A percentile compares a stretch with the other conserved stretches of the same genome.
Evolutionary conservation across 2,113 vertebrate genomes (phyloP).

Genomic region (Psammodynastes pulverulentus): DNA sequence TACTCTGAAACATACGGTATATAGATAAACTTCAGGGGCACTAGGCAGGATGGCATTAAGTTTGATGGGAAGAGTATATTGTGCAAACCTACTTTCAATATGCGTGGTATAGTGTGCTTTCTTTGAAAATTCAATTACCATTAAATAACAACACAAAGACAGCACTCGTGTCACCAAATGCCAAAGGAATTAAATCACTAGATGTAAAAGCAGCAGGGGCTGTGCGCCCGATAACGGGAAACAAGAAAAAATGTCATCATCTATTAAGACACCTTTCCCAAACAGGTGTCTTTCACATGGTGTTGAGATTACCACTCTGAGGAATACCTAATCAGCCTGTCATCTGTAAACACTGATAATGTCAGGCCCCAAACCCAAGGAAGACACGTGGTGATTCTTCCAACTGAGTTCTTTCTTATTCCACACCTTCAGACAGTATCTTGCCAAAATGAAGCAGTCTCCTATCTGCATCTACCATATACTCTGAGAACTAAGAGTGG

Average conservation of each 20-base stretch:
- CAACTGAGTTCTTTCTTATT: background rate
- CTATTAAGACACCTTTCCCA: background rate
- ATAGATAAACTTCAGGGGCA: background rate
- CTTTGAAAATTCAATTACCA: constrained; percentile 10
- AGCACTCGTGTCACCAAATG: background rate
- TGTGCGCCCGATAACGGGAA: background rate
- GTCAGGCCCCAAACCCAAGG: background rate
- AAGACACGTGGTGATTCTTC: background rate
- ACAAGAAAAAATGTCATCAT: background rate
- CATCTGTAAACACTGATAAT: background rate
- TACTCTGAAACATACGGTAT: no score
- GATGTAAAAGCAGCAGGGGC: background rate
- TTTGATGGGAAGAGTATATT: background rate
- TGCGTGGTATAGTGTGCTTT: background rate
- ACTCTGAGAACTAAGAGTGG: background rate
- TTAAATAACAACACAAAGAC: background rate
- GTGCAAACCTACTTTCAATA: background rate
- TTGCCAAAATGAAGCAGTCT: background rate
- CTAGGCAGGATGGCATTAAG: background rate
- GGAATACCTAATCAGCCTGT: background rate
- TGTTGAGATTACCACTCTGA: background rate
- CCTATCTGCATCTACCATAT: background rate
- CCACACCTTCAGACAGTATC: background rate
- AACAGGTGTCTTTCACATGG: background rate
- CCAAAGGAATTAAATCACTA: background rate